Conservation (phyloP, 2,113 vertebrate genomes). For the Leucopsar rothschildi region DNA sequence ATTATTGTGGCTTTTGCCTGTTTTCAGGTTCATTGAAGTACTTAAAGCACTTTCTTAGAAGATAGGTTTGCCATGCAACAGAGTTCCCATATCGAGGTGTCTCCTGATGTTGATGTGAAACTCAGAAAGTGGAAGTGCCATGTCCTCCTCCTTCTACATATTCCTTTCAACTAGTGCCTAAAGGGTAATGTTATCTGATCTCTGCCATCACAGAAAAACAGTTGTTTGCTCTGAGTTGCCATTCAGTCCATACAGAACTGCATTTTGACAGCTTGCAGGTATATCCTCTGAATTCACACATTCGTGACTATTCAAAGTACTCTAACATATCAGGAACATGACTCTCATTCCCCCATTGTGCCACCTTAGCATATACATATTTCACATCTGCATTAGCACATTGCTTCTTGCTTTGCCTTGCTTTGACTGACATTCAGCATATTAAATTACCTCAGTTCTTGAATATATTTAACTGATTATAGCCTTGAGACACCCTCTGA, state of each 20-base stretch:
- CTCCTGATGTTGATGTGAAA: not conserved
- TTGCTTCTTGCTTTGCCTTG: conserved; percentile 4
- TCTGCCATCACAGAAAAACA: not conserved
- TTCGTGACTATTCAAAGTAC: not conserved
- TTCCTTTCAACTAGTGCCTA: not conserved
- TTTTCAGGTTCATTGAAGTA: not conserved
- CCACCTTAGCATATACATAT: not conserved
- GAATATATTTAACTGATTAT: conserved; percentile 66
- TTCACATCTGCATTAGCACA: conserved; percentile 36
- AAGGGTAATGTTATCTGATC: not conserved
- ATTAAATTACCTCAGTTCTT: conserved; percentile 50
- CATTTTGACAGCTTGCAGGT: not conserved
- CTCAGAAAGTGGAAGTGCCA: not conserved
- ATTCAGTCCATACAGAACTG: not conserved
- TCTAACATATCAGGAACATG: not conserved
- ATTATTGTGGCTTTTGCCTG: not conserved
- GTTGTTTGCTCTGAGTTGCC: not conserved
- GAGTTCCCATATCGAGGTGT: not conserved
- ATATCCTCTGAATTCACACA: not conserved
- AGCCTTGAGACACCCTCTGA: conserved; percentile 44
- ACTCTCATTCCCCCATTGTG: not conserved
- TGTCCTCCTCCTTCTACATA: not conserved
- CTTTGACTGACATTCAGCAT: conserved; percentile 50
- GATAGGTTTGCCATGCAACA: not conserved
- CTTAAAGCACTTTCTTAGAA: not conserved